Evolutionary conservation across 2,797 vertebrate genomes (phyloP).

Genomic region (Staurois parvus): DNA sequence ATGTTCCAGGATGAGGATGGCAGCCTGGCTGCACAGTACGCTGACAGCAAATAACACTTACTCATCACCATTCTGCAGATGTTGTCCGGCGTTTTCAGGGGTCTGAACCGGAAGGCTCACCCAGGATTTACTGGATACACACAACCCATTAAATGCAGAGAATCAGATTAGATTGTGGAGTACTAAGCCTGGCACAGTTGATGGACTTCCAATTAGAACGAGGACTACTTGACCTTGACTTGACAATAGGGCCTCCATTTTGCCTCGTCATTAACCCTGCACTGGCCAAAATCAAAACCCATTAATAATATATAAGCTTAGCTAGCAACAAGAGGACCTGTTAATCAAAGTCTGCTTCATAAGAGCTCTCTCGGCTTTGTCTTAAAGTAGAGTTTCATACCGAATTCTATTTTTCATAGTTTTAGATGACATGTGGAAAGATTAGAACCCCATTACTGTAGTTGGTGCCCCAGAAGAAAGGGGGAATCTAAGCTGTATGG

Average conservation of each 20-base stretch:
- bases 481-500: too few species aligned
- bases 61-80: slow-evolving; percentile 19
- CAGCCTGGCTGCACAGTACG: neutral
- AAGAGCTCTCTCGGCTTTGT: too few species aligned
- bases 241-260: neutral
- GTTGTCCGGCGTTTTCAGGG: neutral
- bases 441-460: too few species aligned
- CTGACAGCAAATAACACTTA: neutral
- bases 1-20: neutral
- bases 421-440: too few species aligned
- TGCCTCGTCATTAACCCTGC: neutral
- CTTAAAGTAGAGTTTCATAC: too few species aligned
- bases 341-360: neutral
- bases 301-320: neutral
- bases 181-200: neutral
- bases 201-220: neutral
- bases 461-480: too few species aligned
- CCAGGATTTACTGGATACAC: slow-evolving; percentile 24
- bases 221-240: slow-evolving; percentile 20
- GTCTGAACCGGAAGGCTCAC: neutral
- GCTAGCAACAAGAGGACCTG: too few species aligned
- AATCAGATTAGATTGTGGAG: slow-evolving; percentile 11
- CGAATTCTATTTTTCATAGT: too few species aligned
- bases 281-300: neutral
- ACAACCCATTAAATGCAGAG: neutral